A percentile compares a stretch with the other conserved stretches of the same genome.
Conservation (phyloP, 2,797 vertebrate species). For the Microctenopoma lineatum region DNA sequence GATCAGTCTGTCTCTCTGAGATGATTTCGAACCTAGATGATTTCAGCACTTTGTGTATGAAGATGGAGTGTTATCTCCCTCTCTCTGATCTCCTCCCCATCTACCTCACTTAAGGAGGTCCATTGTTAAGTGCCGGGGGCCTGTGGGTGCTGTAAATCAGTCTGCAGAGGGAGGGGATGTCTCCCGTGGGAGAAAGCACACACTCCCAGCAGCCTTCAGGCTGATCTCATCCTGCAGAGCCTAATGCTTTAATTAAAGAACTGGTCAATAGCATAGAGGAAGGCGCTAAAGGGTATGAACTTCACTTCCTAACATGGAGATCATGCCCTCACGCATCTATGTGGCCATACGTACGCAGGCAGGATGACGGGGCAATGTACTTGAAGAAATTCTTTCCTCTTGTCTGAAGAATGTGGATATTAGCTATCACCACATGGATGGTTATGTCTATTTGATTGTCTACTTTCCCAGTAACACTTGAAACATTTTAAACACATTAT, state of each 20-base stretch:
- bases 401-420: slow-evolving; percentile 25
- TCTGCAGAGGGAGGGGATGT: slow-evolving; percentile 77
- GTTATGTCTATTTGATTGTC: slow-evolving; percentile 34
- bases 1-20: slow-evolving; percentile 67
- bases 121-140: slow-evolving; percentile 84
- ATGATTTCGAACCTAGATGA: slow-evolving; percentile 77
- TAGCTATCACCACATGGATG: slow-evolving; percentile 11
- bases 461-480: slow-evolving; percentile 9
- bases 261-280: slow-evolving; percentile 75
- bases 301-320: slow-evolving; percentile 27
- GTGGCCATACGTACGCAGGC: slow-evolving; percentile 45
- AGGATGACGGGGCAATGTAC: slow-evolving; percentile 35
- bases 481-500: slow-evolving; percentile 19
- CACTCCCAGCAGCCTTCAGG: slow-evolving; percentile 77
- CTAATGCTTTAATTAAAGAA: slow-evolving; percentile 81
- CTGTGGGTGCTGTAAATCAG: slow-evolving; percentile 86
- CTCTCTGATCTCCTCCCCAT: slow-evolving; percentile 77
- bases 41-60: slow-evolving; percentile 80
- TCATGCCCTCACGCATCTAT: slow-evolving; percentile 26
- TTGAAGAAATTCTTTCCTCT: slow-evolving; percentile 33
- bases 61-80: slow-evolving; percentile 80
- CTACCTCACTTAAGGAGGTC: slow-evolving; percentile 82
- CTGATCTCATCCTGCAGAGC: slow-evolving; percentile 80
- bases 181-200: slow-evolving; percentile 76
- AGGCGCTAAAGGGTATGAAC: slow-evolving; percentile 72